A percentile compares a stretch with the other conserved stretches of the same genome.
Conservation (phyloP, 2,888 invertebrate species). For the Apamea anceps region DNA sequence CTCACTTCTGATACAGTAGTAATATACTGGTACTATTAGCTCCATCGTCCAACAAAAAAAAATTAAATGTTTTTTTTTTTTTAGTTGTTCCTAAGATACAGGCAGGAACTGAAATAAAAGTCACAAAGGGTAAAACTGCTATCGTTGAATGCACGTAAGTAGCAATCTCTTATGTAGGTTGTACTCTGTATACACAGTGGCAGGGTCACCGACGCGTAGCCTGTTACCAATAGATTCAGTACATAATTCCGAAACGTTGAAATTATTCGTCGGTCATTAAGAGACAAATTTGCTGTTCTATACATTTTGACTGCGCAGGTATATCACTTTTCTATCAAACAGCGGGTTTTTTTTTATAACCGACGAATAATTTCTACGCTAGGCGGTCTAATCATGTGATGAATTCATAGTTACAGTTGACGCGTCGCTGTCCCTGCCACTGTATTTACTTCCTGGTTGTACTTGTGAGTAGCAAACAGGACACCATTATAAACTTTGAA, state of each 20-base stretch:
- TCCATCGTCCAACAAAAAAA: background rate
- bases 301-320: too few relatives aligned
- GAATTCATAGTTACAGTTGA: background rate
- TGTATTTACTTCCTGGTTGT: background rate
- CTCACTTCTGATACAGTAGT: too few relatives aligned
- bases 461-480: background rate
- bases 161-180: background rate
- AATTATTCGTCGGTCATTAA: too few relatives aligned
- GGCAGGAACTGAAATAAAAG: constrained; percentile 9
- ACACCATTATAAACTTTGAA: background rate
- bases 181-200: background rate
- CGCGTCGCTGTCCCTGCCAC: background rate
- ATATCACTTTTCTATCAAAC: too few relatives aligned
- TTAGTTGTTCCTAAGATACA: constrained; percentile 38
- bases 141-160: constrained; percentile 57
- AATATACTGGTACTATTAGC: background rate
- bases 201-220: background rate
- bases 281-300: too few relatives aligned
- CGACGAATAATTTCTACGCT: background rate
- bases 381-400: background rate
- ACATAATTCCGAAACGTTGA: background rate
- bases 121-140: constrained; percentile 31
- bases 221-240: background rate
- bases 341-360: background rate
- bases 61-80: background rate